phyloP scores from a whole-genome alignment of 2,113 vertebrate species.

The Dromiciops gliroides region DNA sequence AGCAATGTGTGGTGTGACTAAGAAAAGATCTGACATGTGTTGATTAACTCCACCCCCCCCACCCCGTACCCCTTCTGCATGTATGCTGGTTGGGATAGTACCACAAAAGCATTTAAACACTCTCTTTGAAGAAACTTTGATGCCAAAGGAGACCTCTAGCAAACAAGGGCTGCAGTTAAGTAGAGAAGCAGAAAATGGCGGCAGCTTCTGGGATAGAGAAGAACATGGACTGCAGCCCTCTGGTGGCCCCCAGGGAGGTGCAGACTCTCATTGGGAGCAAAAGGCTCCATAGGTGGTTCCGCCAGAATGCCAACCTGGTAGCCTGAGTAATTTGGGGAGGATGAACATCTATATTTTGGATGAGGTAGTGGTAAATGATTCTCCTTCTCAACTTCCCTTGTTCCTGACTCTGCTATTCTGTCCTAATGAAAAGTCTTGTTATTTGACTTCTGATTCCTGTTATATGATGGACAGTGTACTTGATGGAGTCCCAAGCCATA shows the following conservation, averaged over 20 bases:
- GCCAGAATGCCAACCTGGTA: background rate
- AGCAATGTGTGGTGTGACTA: background rate
- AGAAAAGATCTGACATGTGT: background rate
- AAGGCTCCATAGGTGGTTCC: too few relatives aligned
- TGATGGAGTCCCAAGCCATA: too few relatives aligned
- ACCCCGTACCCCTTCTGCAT: background rate
- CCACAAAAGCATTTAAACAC: background rate
- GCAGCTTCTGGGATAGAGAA: too few relatives aligned
- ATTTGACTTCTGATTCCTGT: too few relatives aligned
- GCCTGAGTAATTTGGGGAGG: too few relatives aligned
- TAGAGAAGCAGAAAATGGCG: too few relatives aligned
- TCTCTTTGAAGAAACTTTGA: background rate
- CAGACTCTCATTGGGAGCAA: background rate
- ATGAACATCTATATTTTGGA: too few relatives aligned
- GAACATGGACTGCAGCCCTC: too few relatives aligned
- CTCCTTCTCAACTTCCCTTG: background rate
- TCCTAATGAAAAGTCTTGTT: background rate
- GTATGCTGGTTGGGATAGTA: background rate
- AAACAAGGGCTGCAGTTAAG: too few relatives aligned
- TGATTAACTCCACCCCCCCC: background rate
- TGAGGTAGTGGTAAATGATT: background rate
- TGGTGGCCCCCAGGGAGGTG: too few relatives aligned
- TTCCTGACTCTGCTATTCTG: background rate
- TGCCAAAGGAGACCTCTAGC: background rate
- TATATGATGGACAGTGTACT: too few relatives aligned